Percentiles rank a stretch among this genome's conserved stretches.
These are phyloP conservation scores for Lordiphosa stackelbergi DNA, from an alignment of 1,140 invertebrate species.

Conservation along the genomic window DNA sequence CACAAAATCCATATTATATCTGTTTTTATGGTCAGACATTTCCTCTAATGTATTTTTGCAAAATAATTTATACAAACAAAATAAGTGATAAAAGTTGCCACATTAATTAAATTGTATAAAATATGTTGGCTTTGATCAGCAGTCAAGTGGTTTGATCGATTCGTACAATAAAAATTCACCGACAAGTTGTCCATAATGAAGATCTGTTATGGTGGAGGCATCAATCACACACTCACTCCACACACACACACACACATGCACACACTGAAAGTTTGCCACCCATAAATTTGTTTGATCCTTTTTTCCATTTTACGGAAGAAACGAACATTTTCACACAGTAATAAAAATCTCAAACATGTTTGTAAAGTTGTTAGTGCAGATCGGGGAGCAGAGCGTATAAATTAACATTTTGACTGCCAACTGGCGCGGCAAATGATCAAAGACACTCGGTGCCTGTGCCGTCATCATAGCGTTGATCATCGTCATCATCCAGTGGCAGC, in stretches of 20 bases:
- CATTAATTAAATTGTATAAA: slow-evolving; percentile 62
- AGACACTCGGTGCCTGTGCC: slow-evolving; percentile 56
- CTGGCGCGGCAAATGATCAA: slow-evolving; percentile 74
- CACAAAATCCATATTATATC: too few relatives aligned
- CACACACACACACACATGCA: background rate
- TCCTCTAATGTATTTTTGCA: background rate
- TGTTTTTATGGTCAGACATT: too few relatives aligned
- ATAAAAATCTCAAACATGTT: slow-evolving; percentile 76
- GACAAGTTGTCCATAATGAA: slow-evolving; percentile 70
- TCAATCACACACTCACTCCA: slow-evolving; percentile 52
- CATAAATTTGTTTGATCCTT: slow-evolving; percentile 73
- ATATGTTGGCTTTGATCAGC: slow-evolving; percentile 64
- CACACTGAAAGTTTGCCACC: slow-evolving; percentile 35
- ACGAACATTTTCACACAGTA: slow-evolving; percentile 69
- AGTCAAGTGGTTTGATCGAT: slow-evolving; percentile 72
- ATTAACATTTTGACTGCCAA: slow-evolving; percentile 76
- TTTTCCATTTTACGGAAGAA: slow-evolving; percentile 59
- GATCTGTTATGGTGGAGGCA: slow-evolving; percentile 45
- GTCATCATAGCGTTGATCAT: slow-evolving; percentile 71
- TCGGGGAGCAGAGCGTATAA: slow-evolving; percentile 63
- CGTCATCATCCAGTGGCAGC: slow-evolving; percentile 39
- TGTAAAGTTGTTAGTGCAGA: slow-evolving; percentile 70
- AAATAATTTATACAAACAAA: background rate
- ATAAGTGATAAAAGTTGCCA: slow-evolving; percentile 18
- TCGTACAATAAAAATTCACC: slow-evolving; percentile 64